phyloP scores from a whole-genome alignment of 2,113 vertebrate genomes.

The Pseudopipra pipra region DNA sequence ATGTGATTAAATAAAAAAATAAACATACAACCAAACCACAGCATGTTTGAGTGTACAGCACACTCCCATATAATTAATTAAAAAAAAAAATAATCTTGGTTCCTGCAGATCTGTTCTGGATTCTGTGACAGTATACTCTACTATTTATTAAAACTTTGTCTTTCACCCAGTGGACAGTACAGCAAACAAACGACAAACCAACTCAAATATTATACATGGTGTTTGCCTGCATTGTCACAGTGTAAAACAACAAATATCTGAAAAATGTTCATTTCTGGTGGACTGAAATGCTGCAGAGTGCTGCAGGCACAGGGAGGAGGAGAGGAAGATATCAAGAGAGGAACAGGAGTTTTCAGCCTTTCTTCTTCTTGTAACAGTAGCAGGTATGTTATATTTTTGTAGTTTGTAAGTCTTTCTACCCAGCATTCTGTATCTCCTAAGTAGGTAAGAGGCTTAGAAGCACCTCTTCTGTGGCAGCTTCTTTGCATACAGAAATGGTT shows the following conservation, averaged over 20 bases:
- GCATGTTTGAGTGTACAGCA: background rate
- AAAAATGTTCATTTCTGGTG: background rate
- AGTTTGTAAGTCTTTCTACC: background rate
- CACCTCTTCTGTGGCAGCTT: background rate
- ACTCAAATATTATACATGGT: fast-evolving
- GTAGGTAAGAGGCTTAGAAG: background rate
- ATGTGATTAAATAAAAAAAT: background rate
- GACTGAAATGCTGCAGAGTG: background rate
- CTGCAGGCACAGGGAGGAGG: background rate
- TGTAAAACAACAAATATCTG: background rate
- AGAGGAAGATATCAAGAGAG: background rate
- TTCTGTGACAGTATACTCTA: background rate
- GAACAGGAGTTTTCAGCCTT: background rate
- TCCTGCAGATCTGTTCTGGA: background rate
- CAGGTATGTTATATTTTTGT: background rate
- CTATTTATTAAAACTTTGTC: background rate
- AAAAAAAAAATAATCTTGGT: background rate
- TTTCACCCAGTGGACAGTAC: background rate
- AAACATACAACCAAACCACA: background rate
- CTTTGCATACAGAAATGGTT: background rate
- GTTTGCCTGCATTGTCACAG: background rate
- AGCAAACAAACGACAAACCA: background rate
- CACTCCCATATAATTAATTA: background rate
- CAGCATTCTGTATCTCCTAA: background rate
- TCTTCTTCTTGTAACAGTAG: background rate